These are phyloP conservation scores for Trissolcus brochymenae DNA, from an alignment of 2,888 invertebrate genomes.

Conservation along the genomic window DNA sequence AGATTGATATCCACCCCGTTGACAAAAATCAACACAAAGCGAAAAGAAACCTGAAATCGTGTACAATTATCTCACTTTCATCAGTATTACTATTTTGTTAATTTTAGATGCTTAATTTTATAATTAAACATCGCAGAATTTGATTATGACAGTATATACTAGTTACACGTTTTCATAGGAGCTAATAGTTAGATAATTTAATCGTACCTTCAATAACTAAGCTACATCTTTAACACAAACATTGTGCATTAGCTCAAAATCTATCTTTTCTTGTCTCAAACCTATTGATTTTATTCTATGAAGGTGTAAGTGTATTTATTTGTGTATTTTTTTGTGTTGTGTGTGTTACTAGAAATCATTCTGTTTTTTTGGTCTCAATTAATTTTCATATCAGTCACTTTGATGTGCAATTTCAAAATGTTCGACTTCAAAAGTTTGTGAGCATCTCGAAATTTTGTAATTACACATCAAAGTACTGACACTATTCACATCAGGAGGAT, in stretches of 20 bases:
- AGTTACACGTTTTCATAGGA: slow-evolving; percentile 2
- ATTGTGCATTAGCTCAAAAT: neutral
- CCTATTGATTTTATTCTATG: too few species aligned
- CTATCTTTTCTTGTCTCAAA: slow-evolving; percentile 4
- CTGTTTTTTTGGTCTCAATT: neutral
- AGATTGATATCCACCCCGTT: too few species aligned
- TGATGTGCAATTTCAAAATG: slow-evolving; percentile 29
- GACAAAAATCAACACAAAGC: too few species aligned
- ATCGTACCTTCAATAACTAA: too few species aligned
- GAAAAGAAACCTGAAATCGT: too few species aligned
- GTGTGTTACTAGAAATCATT: neutral
- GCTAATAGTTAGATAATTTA: too few species aligned
- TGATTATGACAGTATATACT: slow-evolving; percentile 18
- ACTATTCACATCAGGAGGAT: slow-evolving; percentile 58
- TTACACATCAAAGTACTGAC: slow-evolving; percentile 52
- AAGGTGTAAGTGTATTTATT: too few species aligned
- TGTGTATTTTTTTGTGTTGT: too few species aligned
- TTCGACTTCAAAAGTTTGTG: slow-evolving; percentile 6
- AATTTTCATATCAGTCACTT: slow-evolving; percentile 13
- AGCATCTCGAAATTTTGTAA: slow-evolving; percentile 18
- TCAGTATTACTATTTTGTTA: neutral
- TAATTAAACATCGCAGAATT: slow-evolving; percentile 22
- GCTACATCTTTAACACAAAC: too few species aligned
- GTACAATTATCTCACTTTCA: slow-evolving; percentile 2
- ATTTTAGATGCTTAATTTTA: slow-evolving; percentile 19